Evolutionary conservation across 2,888 invertebrate genomes (phyloP).

Genomic region (Gasteruption jaculator): DNA sequence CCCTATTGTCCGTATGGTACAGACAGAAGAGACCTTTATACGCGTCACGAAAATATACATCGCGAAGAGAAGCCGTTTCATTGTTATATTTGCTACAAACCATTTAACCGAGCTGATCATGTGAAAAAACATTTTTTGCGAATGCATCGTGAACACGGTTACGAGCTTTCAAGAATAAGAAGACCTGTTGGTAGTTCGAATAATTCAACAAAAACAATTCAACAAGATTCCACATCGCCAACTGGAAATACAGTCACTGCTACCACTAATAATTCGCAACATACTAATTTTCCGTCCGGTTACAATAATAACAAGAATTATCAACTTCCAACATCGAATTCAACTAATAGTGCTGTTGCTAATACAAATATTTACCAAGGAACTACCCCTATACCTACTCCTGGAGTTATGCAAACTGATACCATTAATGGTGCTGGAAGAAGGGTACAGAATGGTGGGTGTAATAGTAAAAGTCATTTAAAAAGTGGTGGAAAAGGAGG

Average conservation of each 20-base stretch:
- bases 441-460: slow-evolving; percentile 42
- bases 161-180: slow-evolving; percentile 78
- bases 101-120: slow-evolving; percentile 91
- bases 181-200: slow-evolving; percentile 51
- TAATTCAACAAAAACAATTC: slow-evolving; percentile 28
- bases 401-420: slow-evolving; percentile 36
- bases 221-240: slow-evolving; percentile 30
- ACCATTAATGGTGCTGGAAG: slow-evolving; percentile 31
- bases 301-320: slow-evolving; percentile 39
- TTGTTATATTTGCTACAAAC: slow-evolving; percentile 88
- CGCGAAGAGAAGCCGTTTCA: slow-evolving; percentile 91
- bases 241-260: slow-evolving; percentile 11
- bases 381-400: slow-evolving; percentile 32
- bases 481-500: slow-evolving; percentile 40
- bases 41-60: slow-evolving; percentile 90
- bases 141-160: slow-evolving; percentile 87
- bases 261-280: slow-evolving; percentile 25
- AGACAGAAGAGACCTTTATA: slow-evolving; percentile 84
- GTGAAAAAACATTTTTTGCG: slow-evolving; percentile 90
- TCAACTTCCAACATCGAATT: slow-evolving; percentile 37
- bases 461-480: slow-evolving; percentile 45
- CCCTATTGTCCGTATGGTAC: slow-evolving; percentile 87
- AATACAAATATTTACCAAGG: slow-evolving; percentile 35
- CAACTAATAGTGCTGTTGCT: slow-evolving; percentile 22
- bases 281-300: slow-evolving; percentile 30